These are phyloP conservation scores for Eriocheir sinensis DNA, from an alignment of 1,140 invertebrate genomes.

Conservation along the genomic window DNA sequence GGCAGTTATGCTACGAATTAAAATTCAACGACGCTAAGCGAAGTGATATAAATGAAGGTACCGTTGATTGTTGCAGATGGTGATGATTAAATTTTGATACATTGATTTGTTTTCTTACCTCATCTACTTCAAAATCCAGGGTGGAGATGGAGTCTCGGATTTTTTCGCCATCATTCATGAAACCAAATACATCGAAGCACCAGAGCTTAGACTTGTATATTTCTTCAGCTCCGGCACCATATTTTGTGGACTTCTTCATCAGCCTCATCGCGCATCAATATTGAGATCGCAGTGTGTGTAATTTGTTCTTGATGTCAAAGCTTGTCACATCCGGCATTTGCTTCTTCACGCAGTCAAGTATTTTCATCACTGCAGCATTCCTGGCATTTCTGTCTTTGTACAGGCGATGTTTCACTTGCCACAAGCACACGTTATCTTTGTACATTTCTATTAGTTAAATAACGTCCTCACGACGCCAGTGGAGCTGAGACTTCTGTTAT, in stretches of 20 bases:
- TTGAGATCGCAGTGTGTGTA: constrained; percentile 41
- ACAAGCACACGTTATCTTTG: constrained; percentile 8
- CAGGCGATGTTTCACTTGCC: constrained; percentile 27
- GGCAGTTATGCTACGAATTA: too few species aligned
- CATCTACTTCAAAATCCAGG: constrained; percentile 50
- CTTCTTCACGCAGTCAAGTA: constrained; percentile 33
- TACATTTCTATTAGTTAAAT: neutral
- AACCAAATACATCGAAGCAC: constrained; percentile 11
- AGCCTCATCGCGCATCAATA: neutral
- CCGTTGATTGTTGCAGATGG: neutral
- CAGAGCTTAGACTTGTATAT: constrained; percentile 45
- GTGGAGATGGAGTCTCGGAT: constrained; percentile 43
- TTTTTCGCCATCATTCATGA: constrained; percentile 47
- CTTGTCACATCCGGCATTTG: constrained; percentile 37
- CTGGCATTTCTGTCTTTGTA: constrained; percentile 40
- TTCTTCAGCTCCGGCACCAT: constrained; percentile 34
- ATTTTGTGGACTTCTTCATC: constrained; percentile 23
- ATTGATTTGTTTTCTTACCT: constrained; percentile 44
- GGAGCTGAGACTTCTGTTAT: neutral
- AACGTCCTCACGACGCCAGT: constrained; percentile 43
- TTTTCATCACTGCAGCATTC: neutral
- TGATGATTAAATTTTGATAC: neutral
- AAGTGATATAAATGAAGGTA: neutral
- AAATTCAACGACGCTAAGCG: too few species aligned
- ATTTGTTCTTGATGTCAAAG: constrained; percentile 41